phyloP scores from a whole-genome alignment of 2,797 vertebrate genomes.

The Clarias laeviceps region DNA sequence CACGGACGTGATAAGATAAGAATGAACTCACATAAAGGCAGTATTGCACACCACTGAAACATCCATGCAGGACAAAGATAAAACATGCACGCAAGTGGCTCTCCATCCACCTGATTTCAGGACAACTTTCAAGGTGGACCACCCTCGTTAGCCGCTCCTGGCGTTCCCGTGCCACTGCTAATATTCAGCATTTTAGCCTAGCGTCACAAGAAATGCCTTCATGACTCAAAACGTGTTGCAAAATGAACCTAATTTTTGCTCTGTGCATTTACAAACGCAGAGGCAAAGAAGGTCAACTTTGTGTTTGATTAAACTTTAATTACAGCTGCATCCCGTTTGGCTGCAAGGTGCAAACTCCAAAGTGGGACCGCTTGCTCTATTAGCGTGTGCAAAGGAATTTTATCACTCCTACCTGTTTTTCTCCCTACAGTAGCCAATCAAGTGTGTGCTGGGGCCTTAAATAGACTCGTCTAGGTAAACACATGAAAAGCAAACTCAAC shows the following conservation, averaged over 20 bases:
- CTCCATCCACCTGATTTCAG: conserved; percentile 2
- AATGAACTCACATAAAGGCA: conserved; percentile 7
- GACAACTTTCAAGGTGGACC: background rate
- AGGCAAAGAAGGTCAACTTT: background rate
- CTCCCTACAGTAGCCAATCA: background rate
- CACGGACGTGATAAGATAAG: conserved; percentile 8
- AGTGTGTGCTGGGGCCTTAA: background rate
- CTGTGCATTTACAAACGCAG: background rate
- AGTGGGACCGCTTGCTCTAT: background rate
- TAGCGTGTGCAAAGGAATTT: background rate
- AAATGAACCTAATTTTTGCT: background rate
- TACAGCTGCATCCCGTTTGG: too few species aligned
- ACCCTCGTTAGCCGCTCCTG: background rate
- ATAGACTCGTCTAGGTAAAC: background rate
- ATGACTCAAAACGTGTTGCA: background rate
- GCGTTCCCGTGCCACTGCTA: background rate
- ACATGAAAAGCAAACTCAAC: background rate
- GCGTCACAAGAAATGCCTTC: background rate
- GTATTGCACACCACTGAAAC: conserved; percentile 16
- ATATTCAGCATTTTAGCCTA: background rate
- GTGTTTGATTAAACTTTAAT: conserved; percentile 2
- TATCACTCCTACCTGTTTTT: background rate
- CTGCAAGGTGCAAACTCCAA: background rate
- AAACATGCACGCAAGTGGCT: background rate
- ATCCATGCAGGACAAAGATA: background rate